Base-by-base conservation (phyloP, 2,797 vertebrate genomes). In the Pterois miles region DNA sequence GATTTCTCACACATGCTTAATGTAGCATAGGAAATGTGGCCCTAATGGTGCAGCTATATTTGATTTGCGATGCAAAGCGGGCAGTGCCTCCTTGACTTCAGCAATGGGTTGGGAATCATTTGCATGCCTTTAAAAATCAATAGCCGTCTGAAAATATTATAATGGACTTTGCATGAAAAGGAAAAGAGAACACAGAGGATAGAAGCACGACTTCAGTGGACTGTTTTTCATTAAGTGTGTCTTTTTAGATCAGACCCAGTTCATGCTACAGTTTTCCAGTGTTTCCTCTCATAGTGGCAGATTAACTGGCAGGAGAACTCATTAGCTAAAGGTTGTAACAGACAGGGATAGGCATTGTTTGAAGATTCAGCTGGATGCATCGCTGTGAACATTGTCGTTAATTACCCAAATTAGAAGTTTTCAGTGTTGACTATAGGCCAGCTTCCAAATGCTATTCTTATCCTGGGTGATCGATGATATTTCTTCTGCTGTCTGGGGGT, bases 31-130 rank as follows among this genome's bases (percentile, higher is more conserved):
- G 65, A 88, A 78, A 82, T 74, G 50, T 93, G 92, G 83, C 92
- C 90, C 92, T 93, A 92, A 94, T 93, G 87, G 76, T 43, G 69
- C 56, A 75, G 88, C 92, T 93, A 92, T 91, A 93, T 92, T 88
- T 89, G 90, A 92, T 85, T 86, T 85, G 59, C 36, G 89, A 94
- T 91, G 87, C 93, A 92, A 92, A 86, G 31, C 80, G 81, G 84
- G 89, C 81, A 83, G 76, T 86, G 83, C 85, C 86, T 92, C 72
- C 69, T 86, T 90, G 83, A 91, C 88, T 90, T 87, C 33, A 79
- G 22, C 46, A 67, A 54, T 76, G 69, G 52, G 40, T 68, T 80
- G 70, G 78, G 86, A 89, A 77, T 83, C 69, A 86, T 88, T 81
- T 89, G 71, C 85, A 88, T 83, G 70, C 43, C 46, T 88, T 90